Evolutionary conservation across 2,888 invertebrate species (phyloP), one percentile per base, ranked within the genome.

Genomic region (Odontocolon sp.): DNA sequence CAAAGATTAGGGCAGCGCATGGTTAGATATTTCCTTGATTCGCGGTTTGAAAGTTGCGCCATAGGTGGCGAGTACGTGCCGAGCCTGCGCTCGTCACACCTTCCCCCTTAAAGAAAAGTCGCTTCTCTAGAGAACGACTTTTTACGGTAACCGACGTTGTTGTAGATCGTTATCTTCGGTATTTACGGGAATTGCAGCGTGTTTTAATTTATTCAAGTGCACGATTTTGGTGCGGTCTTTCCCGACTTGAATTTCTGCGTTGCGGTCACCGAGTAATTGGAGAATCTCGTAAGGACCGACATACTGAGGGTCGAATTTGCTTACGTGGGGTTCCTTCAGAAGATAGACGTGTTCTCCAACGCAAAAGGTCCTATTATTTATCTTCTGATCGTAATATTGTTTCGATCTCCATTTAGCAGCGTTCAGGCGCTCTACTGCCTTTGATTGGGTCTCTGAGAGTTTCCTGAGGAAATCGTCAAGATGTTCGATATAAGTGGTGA

Each of bases 381-480:
- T 0, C n/a, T 66, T 73, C 9, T 28, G 38, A 11, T 73, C 72
- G 14, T 73, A 73, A 28, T 57, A 73, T 3, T 56, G n/a, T 28
- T 73, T 66, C 2, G 36, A 45, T 42, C 26, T 38, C 26, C 14
- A 14, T 50, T 57, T 66, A 1, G 57, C 52, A 0, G 42, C 47
- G 23, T 56, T 38, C 28, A 71, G 31, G 2, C 28, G 28, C 6
- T 45, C 40, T 16, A 9, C 9, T 5, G 40, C 67, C 14, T 21
- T 47, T 2, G 28, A 11, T 56, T 56, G 54, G 4, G 50, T 56
- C 1, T 38, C 28, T 0, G 38, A 8, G 4, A 64, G 16, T 42
- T 42, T 67, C 1, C 5, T 3, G 5, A 54, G 18, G 0, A 40
- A 40, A 2, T 56, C 26, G 3, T 28, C 28, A 0, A 67, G 36